These are phyloP conservation scores for Varanus salvator DNA, from an alignment of 2,113 vertebrate species.

Conservation along the genomic window DNA sequence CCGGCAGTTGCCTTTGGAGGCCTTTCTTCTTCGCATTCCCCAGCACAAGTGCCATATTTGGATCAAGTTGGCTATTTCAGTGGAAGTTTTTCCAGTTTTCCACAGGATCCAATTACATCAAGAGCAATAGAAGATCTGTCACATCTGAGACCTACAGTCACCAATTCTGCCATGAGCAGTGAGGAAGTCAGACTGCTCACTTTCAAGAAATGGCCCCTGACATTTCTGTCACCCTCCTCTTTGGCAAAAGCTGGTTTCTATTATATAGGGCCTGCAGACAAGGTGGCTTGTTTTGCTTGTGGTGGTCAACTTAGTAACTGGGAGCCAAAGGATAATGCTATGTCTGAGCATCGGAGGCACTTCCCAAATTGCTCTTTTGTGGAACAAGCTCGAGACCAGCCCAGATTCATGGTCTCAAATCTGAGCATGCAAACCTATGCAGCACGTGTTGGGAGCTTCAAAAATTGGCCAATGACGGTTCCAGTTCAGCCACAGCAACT, in stretches of 20 bases:
- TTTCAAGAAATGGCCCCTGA: conserved; percentile 86
- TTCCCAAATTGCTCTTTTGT: conserved; percentile 93
- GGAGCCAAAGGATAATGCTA: conserved; percentile 94
- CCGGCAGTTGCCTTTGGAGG: conserved; percentile 69
- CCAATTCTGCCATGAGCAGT: conserved; percentile 85
- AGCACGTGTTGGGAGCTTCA: conserved; percentile 89
- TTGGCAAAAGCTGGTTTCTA: conserved; percentile 96
- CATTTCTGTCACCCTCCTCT: conserved; percentile 86
- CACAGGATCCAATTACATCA: conserved; percentile 80
- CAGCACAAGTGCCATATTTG: conserved; percentile 68
- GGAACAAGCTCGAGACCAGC: conserved; percentile 73
- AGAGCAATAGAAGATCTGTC: conserved; percentile 83
- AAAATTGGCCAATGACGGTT: conserved; percentile 91
- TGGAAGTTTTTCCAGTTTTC: conserved; percentile 82
- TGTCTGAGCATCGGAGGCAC: conserved; percentile 92
- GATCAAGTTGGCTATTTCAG: conserved; percentile 85
- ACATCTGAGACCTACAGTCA: conserved; percentile 77
- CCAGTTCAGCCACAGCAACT: conserved; percentile 92
- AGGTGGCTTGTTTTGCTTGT: conserved; percentile 94
- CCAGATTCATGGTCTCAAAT: conserved; percentile 88
- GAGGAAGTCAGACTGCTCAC: conserved; percentile 90
- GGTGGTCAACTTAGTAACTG: conserved; percentile 94
- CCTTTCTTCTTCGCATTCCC: conserved; percentile 56
- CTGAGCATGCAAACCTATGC: conserved; percentile 91
- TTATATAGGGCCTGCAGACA: conserved; percentile 89